A percentile compares a stretch with the other conserved stretches of the same genome.
These are phyloP conservation scores for Matsumurasca onukii DNA, from an alignment of 1,140 invertebrate genomes.

Conservation along the genomic window DNA sequence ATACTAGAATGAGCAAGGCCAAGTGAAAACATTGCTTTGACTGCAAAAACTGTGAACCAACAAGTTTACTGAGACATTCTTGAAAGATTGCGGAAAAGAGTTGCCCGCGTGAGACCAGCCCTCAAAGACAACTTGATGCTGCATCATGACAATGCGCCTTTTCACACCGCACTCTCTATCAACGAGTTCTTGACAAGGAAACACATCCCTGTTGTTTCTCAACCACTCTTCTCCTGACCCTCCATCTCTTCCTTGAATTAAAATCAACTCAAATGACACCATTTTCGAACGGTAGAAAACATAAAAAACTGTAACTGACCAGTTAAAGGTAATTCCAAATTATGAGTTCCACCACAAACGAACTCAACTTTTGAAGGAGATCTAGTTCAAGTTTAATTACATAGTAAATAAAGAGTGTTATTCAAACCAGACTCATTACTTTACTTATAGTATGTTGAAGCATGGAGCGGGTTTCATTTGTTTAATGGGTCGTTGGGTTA, in stretches of 20 bases:
- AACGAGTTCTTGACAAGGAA: conserved; percentile 40
- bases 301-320: conserved; percentile 35
- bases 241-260: conserved; percentile 39
- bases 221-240: conserved; percentile 43
- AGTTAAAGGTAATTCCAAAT: conserved; percentile 40
- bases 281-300: too few species aligned
- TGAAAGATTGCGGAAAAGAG: conserved; percentile 2
- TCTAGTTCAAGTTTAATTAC: not conserved
- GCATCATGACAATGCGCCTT: conserved; percentile 45
- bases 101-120: conserved; percentile 18
- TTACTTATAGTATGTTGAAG: not conserved
- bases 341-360: conserved; percentile 26
- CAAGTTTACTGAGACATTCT: too few species aligned
- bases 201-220: conserved; percentile 39
- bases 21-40: too few species aligned
- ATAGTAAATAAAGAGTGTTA: not conserved
- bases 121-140: conserved; percentile 38
- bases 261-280: conserved; percentile 38
- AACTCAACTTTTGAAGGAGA: not conserved
- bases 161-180: conserved; percentile 38
- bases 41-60: too few species aligned
- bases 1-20: too few species aligned
- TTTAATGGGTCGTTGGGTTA: too few species aligned
- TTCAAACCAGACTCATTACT: not conserved
- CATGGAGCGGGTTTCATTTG: too few species aligned